phyloP scores from a whole-genome alignment of 2,797 vertebrate genomes.

The Oreortyx pictus region DNA sequence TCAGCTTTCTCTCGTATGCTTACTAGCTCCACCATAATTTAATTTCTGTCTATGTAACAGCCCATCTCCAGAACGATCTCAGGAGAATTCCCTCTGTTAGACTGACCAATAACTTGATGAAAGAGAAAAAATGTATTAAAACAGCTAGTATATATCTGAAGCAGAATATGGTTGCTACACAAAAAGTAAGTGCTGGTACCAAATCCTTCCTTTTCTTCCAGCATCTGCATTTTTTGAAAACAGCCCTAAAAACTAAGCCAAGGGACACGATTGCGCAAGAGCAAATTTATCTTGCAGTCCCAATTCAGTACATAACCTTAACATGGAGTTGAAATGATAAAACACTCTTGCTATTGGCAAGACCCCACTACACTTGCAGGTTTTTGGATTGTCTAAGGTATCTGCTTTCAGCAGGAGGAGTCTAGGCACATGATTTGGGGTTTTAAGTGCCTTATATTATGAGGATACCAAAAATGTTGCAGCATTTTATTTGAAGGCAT shows the following conservation, averaged over 20 bases:
- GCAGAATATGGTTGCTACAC: not conserved
- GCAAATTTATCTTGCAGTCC: not conserved
- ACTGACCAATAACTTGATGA: not conserved
- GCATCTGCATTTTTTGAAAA: not conserved
- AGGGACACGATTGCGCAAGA: not conserved
- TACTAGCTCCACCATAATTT: not conserved
- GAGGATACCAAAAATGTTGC: not conserved
- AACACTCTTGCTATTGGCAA: not conserved
- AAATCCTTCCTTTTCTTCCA: not conserved
- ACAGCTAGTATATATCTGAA: not conserved
- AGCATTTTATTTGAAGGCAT: slow-evolving; percentile 6
- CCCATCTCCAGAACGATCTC: not conserved
- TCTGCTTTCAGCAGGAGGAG: not conserved
- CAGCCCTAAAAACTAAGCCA: not conserved
- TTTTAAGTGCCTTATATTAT: not conserved
- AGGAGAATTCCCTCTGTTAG: not conserved
- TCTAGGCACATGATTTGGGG: not conserved
- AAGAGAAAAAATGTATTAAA: not conserved
- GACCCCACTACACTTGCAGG: not conserved
- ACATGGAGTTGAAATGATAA: not conserved
- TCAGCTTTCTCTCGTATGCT: not conserved
- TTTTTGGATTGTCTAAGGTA: not conserved
- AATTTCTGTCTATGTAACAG: not conserved
- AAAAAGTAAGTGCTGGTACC: not conserved
- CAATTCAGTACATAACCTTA: not conserved